Evolutionary conservation across 92 coral and sea anemone genomes (phyloP).

Genomic region (Porites lobata): DNA sequence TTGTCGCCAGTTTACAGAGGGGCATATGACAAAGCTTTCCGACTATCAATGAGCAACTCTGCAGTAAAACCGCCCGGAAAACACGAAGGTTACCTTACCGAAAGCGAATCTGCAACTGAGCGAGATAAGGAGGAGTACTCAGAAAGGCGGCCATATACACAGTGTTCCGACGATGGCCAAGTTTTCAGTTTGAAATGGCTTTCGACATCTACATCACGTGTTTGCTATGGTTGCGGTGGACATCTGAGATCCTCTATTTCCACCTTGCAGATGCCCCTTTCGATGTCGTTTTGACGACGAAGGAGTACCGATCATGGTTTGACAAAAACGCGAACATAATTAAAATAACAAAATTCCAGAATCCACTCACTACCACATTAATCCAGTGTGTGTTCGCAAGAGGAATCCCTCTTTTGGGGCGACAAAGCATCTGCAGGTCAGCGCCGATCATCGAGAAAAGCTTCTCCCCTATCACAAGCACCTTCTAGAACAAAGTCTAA

Average conservation of each 20-base stretch:
- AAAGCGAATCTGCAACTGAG: constrained; percentile 4
- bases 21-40: constrained; percentile 18
- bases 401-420: constrained; percentile 39
- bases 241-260: constrained; percentile 34
- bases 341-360: constrained; percentile 48
- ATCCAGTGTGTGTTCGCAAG: constrained; percentile 40
- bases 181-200: constrained; percentile 25
- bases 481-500: too few species aligned
- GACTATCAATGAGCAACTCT: background rate
- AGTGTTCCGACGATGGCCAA: too few species aligned
- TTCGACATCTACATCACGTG: background rate
- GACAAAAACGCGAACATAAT: constrained; percentile 25
- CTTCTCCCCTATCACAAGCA: too few species aligned
- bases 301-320: constrained; percentile 52
- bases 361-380: constrained; percentile 56
- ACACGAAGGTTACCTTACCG: constrained; percentile 34
- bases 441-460: too few species aligned
- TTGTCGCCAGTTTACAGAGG: constrained; percentile 18
- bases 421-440: constrained; percentile 2
- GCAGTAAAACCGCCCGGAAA: constrained; percentile 29
- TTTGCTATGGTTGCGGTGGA: constrained; percentile 58
- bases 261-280: constrained; percentile 31
- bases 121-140: background rate
- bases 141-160: constrained; percentile 13
- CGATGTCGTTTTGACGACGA: constrained; percentile 46